Evolutionary conservation across 2,113 vertebrate species (phyloP), one percentile per base, ranked within the genome.

Genomic region (Phyllostomus discolor): DNA sequence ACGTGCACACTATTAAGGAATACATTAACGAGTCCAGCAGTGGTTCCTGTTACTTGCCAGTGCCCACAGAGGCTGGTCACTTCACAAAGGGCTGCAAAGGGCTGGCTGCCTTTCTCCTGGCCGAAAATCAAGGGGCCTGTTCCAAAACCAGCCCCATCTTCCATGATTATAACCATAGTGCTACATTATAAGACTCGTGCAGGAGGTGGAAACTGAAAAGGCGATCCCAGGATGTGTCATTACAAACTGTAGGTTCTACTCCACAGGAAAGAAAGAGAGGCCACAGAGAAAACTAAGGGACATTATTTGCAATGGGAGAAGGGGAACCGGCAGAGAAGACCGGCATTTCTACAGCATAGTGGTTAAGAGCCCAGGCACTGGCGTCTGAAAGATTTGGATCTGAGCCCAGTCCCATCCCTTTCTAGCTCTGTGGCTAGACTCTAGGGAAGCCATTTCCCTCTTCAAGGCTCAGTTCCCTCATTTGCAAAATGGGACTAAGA

Each of bases 81-180:
- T 88, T 92, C 82, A 33, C 66, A 78, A 83, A 67, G 83, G 38
- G 38, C 38, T 94, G 96, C 76, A 92, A 80, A 91, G 48, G 26
- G 31, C 43, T 97, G 94, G 84, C 89, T 76, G 38, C 79, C 31
- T 96, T 70, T 93, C 88, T 80, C 82, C 84, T 92, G 88, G 92
- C 80, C 96, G 81, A 78, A 94, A 94, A 96, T 82, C 50, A 90
- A 95, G 67, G 82, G 35, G 52, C 0, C 19, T 84, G 1, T 94
- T 81, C 69, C 79, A 72, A 93, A 91, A 59, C 46, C 41, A 83
- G 66, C 1, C 57, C 52, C 31, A 7, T 76, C 75, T 76, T 90
- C 11, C 35, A 50, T 69, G 62, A 95, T n/a, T 82, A 15, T 62
- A 83, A 96, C 70, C 80, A 67, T 33, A 31, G 6, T 22, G 20